Percentiles rank a stretch among this genome's conserved stretches.
phyloP scores from a whole-genome alignment of 2,113 vertebrate species.

The Perccottus glenii region DNA sequence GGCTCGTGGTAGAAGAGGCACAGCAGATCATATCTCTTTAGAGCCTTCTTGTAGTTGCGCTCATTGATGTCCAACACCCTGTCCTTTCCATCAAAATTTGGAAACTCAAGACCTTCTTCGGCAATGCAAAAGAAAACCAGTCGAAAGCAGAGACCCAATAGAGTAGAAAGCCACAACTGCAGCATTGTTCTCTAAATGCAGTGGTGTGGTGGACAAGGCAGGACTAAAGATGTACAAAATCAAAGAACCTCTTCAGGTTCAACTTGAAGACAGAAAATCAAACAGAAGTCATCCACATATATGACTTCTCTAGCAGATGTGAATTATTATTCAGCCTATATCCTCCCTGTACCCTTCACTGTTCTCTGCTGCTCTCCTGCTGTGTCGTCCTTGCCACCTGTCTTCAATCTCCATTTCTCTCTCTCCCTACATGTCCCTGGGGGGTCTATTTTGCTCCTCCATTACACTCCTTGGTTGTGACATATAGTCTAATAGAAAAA shows the following conservation, averaged over 20 bases:
- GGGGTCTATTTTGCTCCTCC: slow-evolving; percentile 31
- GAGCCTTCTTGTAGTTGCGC: slow-evolving; percentile 91
- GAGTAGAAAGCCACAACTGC: slow-evolving; percentile 66
- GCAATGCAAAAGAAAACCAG: slow-evolving; percentile 78
- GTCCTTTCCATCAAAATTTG: slow-evolving; percentile 95
- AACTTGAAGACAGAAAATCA: background rate
- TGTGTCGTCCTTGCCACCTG: slow-evolving; percentile 31
- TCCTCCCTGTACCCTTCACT: slow-evolving; percentile 2
- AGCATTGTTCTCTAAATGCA: slow-evolving; percentile 58
- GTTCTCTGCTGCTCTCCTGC: slow-evolving; percentile 13
- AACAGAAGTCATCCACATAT: slow-evolving; percentile 11
- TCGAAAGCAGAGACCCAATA: slow-evolving; percentile 74
- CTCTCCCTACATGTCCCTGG: slow-evolving; percentile 45
- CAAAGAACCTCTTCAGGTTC: slow-evolving; percentile 6
- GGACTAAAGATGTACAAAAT: background rate
- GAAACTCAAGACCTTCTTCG: slow-evolving; percentile 94
- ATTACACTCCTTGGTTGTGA: slow-evolving; percentile 10
- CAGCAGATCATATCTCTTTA: slow-evolving; percentile 91
- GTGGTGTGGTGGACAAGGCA: slow-evolving; percentile 4
- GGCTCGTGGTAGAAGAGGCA: slow-evolving; percentile 92
- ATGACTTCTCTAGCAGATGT: slow-evolving; percentile 5
- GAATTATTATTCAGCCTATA: slow-evolving; percentile 11
- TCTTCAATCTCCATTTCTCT: slow-evolving; percentile 48
- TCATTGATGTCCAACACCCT: slow-evolving; percentile 90
- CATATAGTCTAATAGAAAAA: slow-evolving; percentile 8